Base-by-base conservation (phyloP, 2,113 vertebrate genomes). In the Misgurnus anguillicaudatus region DNA sequence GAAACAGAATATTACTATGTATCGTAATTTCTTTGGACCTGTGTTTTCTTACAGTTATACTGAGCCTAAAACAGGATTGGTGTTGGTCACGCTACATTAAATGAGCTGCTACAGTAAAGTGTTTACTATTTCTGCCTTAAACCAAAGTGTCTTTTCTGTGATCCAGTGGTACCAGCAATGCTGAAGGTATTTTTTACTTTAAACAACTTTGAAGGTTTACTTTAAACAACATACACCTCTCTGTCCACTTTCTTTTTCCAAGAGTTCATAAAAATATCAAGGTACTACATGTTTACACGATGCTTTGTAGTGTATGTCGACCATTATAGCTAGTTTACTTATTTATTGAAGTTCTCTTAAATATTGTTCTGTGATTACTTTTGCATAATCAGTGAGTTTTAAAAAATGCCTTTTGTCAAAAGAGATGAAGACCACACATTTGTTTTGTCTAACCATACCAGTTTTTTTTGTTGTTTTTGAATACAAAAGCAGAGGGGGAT, bases 31-130 rank as follows among this genome's bases (percentile, higher is more conserved):
- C 13, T 0, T 75, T 67, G 38, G 51, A 16, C 51, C 21, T 8
- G 65, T 5, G 51, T 38, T 63, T 24, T 58, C 16, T 63, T 10
- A n/a, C 76, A 87, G 85, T 71, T 85, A 47, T 13, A 62, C 77
- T 10, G 85, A 87, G 65, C 79, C 83, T 31, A 87, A 82, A 36
- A 16, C 19, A 17, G 85, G 85, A n/a, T 31, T 87, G 77, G 39
- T 85, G 47, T 42, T 83, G 51, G 80, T 87, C 60, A 73, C 74
- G n/a, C 72, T 87, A 21, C 77, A 84, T 2, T 80, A 14, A 58
- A 16, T 38, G 31, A 62, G 57, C 48, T 77, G 24, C 75, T 80
- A 24, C 17, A 64, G 10, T 63, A 38, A 74, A 70, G 21, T 5
- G 10, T 47, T 79, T 73, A 39, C 21, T 48, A 60, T 66, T 19